phyloP scores from a whole-genome alignment of 2,797 vertebrate species.

The Chelon auratus region DNA sequence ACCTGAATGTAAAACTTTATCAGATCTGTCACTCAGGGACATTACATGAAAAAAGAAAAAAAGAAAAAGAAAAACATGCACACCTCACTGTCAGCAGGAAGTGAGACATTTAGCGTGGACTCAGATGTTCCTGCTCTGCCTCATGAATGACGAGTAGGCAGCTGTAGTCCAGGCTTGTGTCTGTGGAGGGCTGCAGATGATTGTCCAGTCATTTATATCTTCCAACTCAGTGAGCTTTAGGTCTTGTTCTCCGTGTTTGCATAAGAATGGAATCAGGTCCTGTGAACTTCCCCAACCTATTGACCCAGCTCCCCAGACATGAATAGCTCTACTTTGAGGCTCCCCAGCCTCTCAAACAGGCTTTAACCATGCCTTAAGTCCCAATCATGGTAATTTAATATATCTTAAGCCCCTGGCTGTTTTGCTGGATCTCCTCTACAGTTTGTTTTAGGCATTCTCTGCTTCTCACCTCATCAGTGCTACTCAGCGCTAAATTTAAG shows the following conservation, averaged over 20 bases:
- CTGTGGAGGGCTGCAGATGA: slow-evolving; percentile 87
- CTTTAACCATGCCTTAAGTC: slow-evolving; percentile 93
- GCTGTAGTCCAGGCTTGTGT: slow-evolving; percentile 82
- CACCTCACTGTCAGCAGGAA: slow-evolving; percentile 29
- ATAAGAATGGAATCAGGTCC: slow-evolving; percentile 96
- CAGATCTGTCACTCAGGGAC: not conserved
- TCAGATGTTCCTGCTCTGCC: slow-evolving; percentile 63
- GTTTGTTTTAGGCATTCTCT: slow-evolving; percentile 96
- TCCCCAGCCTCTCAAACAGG: slow-evolving; percentile 91
- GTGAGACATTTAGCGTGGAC: slow-evolving; percentile 43
- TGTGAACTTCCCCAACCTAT: slow-evolving; percentile 95
- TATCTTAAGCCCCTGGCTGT: slow-evolving; percentile 93
- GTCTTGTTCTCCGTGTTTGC: slow-evolving; percentile 91
- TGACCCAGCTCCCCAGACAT: slow-evolving; percentile 92
- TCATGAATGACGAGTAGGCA: slow-evolving; percentile 81
- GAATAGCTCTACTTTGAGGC: slow-evolving; percentile 92
- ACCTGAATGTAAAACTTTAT: not conserved
- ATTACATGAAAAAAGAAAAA: not conserved
- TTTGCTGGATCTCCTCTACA: slow-evolving; percentile 91
- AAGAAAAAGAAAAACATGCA: not conserved
- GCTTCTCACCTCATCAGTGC: slow-evolving; percentile 90
- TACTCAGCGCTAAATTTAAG: slow-evolving; percentile 83
- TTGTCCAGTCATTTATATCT: slow-evolving; percentile 97
- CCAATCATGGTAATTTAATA: slow-evolving; percentile 99
- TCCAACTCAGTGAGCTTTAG: slow-evolving; percentile 93